phyloP scores from a whole-genome alignment of 2,113 vertebrate genomes.

The Coturnix japonica region DNA sequence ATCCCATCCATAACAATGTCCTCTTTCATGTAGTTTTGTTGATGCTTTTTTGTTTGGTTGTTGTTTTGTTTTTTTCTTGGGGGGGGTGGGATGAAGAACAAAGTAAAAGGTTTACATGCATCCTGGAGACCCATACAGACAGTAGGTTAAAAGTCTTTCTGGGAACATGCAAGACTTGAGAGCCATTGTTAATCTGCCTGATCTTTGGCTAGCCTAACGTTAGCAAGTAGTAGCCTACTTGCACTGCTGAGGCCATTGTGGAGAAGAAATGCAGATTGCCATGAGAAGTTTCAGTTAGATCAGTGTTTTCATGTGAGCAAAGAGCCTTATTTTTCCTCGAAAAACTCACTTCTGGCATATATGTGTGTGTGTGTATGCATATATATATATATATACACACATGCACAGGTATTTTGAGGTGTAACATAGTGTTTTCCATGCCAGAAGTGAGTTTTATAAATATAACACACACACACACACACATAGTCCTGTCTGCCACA shows the following conservation, averaged over 20 bases:
- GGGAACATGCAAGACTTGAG: not conserved
- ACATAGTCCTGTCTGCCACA: not conserved
- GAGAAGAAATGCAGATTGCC: not conserved
- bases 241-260: not conserved
- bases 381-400: no score
- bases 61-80: no score
- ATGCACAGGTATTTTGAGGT: no score
- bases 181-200: not conserved
- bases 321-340: not conserved
- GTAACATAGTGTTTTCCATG: no score
- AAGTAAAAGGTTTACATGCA: not conserved
- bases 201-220: not conserved
- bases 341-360: constrained; percentile 12
- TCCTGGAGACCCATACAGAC: not conserved
- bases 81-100: not conserved
- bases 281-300: not conserved
- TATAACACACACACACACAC: no score
- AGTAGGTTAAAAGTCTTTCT: not conserved
- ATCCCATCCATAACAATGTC: not conserved
- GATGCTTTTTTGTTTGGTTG: no score
- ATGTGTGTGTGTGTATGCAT: not conserved
- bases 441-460: no score
- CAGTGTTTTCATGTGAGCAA: not conserved
- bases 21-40: not conserved
- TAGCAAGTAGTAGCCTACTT: not conserved